Evolutionary conservation across 2,113 vertebrate species (phyloP).

Genomic region (Syngnathoides biaculeatus): DNA sequence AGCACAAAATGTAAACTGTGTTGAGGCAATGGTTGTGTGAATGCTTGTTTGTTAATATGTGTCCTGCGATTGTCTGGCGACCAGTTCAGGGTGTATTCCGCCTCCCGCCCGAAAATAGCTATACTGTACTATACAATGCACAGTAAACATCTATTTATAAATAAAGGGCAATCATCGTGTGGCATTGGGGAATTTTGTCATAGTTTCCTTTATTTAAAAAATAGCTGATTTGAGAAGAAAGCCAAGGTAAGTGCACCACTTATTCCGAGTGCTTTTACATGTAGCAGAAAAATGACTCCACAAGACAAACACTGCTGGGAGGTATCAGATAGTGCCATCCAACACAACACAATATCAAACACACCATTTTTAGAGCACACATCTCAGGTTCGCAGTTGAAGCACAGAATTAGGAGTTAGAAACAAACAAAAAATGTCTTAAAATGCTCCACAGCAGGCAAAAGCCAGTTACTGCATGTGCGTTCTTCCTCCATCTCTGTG

Average conservation of each 20-base stretch:
- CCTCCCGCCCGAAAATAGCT: no score
- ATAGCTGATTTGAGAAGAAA: slow-evolving; percentile 70
- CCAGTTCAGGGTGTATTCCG: no score
- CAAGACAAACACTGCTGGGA: slow-evolving; percentile 58
- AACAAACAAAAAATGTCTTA: slow-evolving; percentile 25
- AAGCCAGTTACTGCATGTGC: slow-evolving; percentile 40
- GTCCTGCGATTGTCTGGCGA: no score
- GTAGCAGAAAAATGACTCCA: slow-evolving; percentile 67
- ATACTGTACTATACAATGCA: slow-evolving; percentile 26
- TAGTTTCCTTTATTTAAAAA: slow-evolving; percentile 76
- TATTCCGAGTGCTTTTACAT: slow-evolving; percentile 73
- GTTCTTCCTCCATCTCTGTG: slow-evolving; percentile 27
- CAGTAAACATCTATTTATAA: slow-evolving; percentile 34
- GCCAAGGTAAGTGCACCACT: slow-evolving; percentile 66
- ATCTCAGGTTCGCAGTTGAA: slow-evolving; percentile 54
- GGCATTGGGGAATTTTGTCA: slow-evolving; percentile 53
- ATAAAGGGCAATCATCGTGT: slow-evolving; percentile 52
- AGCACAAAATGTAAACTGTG: no score
- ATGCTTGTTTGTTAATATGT: no score
- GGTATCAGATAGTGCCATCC: slow-evolving; percentile 55
- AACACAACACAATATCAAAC: slow-evolving; percentile 68
- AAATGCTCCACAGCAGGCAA: slow-evolving; percentile 47
- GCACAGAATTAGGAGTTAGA: slow-evolving; percentile 46
- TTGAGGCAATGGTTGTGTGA: no score
- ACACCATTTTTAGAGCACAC: slow-evolving; percentile 57